Evolutionary conservation across 2,797 vertebrate genomes (phyloP).

Genomic region (Sebastes miniatus): DNA sequence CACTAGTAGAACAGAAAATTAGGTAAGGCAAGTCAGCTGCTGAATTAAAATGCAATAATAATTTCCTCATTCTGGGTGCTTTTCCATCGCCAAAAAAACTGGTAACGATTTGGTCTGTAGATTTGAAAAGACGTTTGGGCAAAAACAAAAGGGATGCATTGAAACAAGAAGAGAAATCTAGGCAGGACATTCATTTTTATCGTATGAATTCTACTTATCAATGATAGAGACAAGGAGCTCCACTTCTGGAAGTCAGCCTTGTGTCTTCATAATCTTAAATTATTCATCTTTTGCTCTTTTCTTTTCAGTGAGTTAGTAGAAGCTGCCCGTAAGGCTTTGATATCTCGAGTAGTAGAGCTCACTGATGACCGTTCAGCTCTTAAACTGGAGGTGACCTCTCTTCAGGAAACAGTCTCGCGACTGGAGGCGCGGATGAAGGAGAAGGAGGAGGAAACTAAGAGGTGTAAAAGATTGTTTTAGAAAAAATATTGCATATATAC

Average conservation of each 20-base stretch:
- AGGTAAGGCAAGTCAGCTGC: neutral
- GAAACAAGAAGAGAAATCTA: too few relatives aligned
- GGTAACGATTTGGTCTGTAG: neutral
- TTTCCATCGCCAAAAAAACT: neutral
- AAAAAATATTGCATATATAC: neutral
- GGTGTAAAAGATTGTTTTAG: conserved; percentile 55
- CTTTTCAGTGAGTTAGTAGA: conserved; percentile 76
- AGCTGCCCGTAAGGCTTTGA: conserved; percentile 80
- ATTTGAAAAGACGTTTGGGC: neutral
- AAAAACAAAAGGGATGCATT: neutral
- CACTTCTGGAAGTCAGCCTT: too few relatives aligned
- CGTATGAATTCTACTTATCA: too few relatives aligned
- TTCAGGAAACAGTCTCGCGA: conserved; percentile 71
- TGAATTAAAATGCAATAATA: neutral
- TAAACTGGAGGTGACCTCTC: conserved; percentile 73
- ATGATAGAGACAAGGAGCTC: too few relatives aligned
- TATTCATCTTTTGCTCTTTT: neutral
- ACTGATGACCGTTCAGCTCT: conserved; percentile 81
- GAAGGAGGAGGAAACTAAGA: conserved; percentile 82
- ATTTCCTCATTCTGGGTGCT: neutral
- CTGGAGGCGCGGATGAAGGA: conserved; percentile 79
- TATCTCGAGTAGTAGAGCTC: conserved; percentile 83
- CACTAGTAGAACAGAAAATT: neutral
- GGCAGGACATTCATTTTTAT: too few relatives aligned
- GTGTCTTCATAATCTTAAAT: neutral